Base-by-base conservation (phyloP, 2,113 vertebrate species). In the Hippocampus comes region DNA sequence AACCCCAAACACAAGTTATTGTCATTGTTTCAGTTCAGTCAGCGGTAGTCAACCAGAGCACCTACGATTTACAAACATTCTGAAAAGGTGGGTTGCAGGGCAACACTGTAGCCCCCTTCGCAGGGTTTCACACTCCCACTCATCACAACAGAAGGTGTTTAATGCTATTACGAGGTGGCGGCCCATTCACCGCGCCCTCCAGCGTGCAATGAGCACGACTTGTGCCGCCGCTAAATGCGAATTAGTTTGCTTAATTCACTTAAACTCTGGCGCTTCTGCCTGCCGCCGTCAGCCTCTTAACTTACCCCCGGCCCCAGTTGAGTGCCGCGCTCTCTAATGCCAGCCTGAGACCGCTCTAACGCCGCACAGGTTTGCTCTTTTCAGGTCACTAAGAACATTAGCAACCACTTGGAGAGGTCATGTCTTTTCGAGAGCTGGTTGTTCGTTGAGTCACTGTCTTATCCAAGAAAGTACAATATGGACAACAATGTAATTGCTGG, bases 171-270 rank as follows among this genome's bases (percentile, higher is more conserved):
- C 64, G 67, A 86, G 81, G 84, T 80, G 85, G 84, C 80, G 61
- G 84, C 77, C 76, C 72, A 73, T 75, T 79, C 80, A 57, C 34
- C 21, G 25, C 76, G 78, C 85, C 81, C 81, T 84, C 68, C 75
- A 74, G 83, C 79, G 73, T 79, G 63, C 38, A 83, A 60, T 74
- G 81, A 81, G 78, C 81, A 76, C 34, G 73, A 79, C 79, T 75
- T 55, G 23, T 48, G 80, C 78, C 70, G 77, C 71, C 69, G 71
- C 85, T 84, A 76, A 78, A 84, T 83, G 66, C 46, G 61, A 88
- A 80, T 86, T 84, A 43, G 68, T 84, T 83, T 77, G 74, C 83
- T 82, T 91, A 85, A 91, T 91, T 91, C 85, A 86, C 84, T 89
- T 84, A 84, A 85, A 82, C 78, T 66, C 3, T 15, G 48, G 46